Percentiles rank a stretch among this genome's conserved stretches.
Evolutionary conservation across 1,140 invertebrate genomes (phyloP).

Genomic region (Nasonia longicornis): DNA sequence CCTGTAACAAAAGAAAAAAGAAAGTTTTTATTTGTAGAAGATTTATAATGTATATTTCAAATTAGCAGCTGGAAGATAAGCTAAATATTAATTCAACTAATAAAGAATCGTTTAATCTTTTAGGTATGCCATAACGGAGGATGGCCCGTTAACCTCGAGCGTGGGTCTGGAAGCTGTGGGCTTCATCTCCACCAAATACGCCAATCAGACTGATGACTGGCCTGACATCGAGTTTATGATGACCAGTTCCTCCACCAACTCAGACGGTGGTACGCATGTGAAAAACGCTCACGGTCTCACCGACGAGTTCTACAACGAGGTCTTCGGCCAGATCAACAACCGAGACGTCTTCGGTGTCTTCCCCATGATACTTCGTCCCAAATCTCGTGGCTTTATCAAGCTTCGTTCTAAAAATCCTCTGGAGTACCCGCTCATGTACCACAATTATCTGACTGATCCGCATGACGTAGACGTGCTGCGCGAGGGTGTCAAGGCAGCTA

Average conservation of each 20-base stretch:
- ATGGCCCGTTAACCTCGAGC: conserved; percentile 85
- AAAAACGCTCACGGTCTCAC: conserved; percentile 83
- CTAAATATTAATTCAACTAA: not conserved
- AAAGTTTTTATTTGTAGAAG: not conserved
- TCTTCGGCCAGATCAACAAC: conserved; percentile 77
- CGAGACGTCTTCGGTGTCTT: conserved; percentile 83
- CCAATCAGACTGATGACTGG: conserved; percentile 86
- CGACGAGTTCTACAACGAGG: conserved; percentile 83
- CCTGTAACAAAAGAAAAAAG: not conserved
- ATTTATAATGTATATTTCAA: not conserved
- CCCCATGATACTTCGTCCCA: conserved; percentile 88
- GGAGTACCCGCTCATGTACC: conserved; percentile 87
- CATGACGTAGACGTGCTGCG: conserved; percentile 83
- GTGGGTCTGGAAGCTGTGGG: conserved; percentile 86
- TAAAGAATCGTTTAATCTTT: not conserved
- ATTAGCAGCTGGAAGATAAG: too few relatives aligned
- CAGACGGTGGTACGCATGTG: conserved; percentile 82
- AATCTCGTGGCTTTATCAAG: conserved; percentile 84
- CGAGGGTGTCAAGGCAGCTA: conserved; percentile 86
- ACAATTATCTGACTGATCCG: conserved; percentile 89
- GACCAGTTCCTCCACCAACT: conserved; percentile 82
- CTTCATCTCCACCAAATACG: conserved; percentile 89
- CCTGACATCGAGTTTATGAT: conserved; percentile 93
- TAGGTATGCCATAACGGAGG: conserved; percentile 81
- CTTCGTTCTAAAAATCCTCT: conserved; percentile 83